phyloP scores from a whole-genome alignment of 2,888 invertebrate species.

The Platycnemis pennipes region DNA sequence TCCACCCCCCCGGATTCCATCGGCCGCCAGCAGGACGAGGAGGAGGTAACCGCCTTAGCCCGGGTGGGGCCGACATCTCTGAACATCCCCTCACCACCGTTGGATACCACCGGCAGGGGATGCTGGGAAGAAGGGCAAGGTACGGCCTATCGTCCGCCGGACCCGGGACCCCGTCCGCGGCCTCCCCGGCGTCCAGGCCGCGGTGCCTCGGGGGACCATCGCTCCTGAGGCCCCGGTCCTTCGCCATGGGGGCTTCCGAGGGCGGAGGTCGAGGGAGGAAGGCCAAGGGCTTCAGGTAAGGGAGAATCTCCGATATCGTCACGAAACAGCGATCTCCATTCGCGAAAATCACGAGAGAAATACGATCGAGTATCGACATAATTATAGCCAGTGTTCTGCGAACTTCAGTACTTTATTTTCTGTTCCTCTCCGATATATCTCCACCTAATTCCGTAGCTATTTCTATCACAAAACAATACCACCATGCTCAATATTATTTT shows the following conservation, averaged over 20 bases:
- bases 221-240: constrained; percentile 27
- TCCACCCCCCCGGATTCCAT: too few relatives aligned
- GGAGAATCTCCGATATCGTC: neutral
- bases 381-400: too few relatives aligned
- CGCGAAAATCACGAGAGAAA: too few relatives aligned
- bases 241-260: neutral
- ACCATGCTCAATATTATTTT: too few relatives aligned
- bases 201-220: constrained; percentile 49
- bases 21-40: too few relatives aligned
- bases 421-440: too few relatives aligned
- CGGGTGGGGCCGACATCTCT: neutral
- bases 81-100: neutral
- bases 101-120: neutral
- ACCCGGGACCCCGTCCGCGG: constrained; percentile 40
- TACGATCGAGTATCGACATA: too few relatives aligned
- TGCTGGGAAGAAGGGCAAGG: constrained; percentile 49
- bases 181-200: constrained; percentile 26
- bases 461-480: too few relatives aligned
- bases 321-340: too few relatives aligned
- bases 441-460: too few relatives aligned
- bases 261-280: constrained; percentile 43
- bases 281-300: constrained; percentile 46
- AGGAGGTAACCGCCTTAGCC: too few relatives aligned
- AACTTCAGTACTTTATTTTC: too few relatives aligned
- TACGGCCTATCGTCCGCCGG: constrained; percentile 15